These are phyloP conservation scores for Drosophila eohydei DNA, from an alignment of 2,888 invertebrate species.

Conservation along the genomic window DNA sequence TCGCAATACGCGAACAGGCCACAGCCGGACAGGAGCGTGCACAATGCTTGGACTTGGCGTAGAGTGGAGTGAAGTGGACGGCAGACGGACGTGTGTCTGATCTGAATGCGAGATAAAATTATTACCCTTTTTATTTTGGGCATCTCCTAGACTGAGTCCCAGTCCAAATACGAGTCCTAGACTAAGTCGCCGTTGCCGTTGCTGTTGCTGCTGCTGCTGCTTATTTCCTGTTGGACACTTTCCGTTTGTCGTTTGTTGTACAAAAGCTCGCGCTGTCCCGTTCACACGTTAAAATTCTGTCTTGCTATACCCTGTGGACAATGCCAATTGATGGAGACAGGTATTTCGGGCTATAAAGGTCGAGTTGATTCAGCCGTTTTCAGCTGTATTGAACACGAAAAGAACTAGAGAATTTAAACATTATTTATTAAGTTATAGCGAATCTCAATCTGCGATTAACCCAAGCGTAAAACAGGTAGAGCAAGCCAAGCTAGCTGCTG, in stretches of 20 bases:
- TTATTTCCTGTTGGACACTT: slow-evolving; percentile 84
- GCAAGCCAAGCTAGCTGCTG: too few species aligned
- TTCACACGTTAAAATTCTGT: slow-evolving; percentile 17
- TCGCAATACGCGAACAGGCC: slow-evolving; percentile 17
- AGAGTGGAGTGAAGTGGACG: slow-evolving; percentile 5
- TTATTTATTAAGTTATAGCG: too few species aligned
- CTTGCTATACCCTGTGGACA: neutral
- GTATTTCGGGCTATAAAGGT: neutral
- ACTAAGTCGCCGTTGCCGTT: slow-evolving; percentile 45
- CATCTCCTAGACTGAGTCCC: slow-evolving; percentile 37
- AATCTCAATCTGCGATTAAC: too few species aligned
- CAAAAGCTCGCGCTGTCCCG: slow-evolving; percentile 49
- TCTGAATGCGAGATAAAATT: slow-evolving; percentile 84
- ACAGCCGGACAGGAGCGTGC: slow-evolving; percentile 20
- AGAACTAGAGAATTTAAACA: too few species aligned
- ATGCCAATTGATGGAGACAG: neutral
- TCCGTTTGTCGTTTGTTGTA: slow-evolving; percentile 83
- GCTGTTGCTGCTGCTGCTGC: slow-evolving; percentile 51
- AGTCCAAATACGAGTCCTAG: slow-evolving; percentile 33
- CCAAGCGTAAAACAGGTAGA: too few species aligned
- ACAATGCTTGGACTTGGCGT: slow-evolving; percentile 14
- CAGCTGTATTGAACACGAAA: too few species aligned
- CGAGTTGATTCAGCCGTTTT: too few species aligned
- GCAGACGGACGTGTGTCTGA: slow-evolving; percentile 82
- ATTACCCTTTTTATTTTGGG: slow-evolving; percentile 82